These are phyloP conservation scores for Gobio gobio DNA, from an alignment of 2,113 vertebrate genomes.

Conservation along the genomic window DNA sequence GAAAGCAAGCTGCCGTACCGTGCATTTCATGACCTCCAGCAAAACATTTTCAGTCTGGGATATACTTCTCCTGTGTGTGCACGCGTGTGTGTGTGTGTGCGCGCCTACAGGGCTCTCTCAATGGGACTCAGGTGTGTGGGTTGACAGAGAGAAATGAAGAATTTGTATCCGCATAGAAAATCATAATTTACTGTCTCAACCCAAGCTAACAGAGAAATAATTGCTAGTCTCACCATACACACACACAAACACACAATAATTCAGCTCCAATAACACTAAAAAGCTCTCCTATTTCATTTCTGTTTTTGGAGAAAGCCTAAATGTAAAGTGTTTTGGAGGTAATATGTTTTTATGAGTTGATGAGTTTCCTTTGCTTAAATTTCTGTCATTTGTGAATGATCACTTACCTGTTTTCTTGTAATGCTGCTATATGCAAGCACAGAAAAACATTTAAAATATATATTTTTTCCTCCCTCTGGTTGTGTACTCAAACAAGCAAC, in stretches of 20 bases:
- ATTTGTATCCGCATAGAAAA: conserved; percentile 53
- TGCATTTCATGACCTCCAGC: conserved; percentile 63
- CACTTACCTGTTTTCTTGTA: conserved; percentile 1
- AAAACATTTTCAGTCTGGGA: conserved; percentile 55
- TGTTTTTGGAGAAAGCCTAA: conserved; percentile 29
- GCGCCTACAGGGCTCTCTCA: conserved; percentile 30
- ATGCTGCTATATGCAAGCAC: background rate
- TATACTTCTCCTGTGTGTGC: conserved; percentile 17
- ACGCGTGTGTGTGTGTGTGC: conserved; percentile 11
- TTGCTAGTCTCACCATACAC: conserved; percentile 6
- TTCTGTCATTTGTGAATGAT: conserved; percentile 7
- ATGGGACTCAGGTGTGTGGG: conserved; percentile 57
- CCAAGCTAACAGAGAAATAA: conserved; percentile 46
- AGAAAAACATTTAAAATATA: background rate
- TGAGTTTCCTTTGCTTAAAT: conserved; percentile 30
- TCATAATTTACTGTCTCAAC: conserved; percentile 52
- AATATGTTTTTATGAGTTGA: conserved; percentile 42
- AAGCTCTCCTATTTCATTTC: conserved; percentile 27
- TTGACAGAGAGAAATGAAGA: conserved; percentile 52
- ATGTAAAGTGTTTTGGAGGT: conserved; percentile 43
- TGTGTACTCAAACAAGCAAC: background rate
- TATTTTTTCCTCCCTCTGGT: background rate
- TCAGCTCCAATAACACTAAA: conserved; percentile 40
- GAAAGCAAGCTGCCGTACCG: conserved; percentile 61
- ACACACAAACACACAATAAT: conserved; percentile 31